Conservation (phyloP, 2,113 vertebrate species). For the Oncorhynchus masou region DNA sequence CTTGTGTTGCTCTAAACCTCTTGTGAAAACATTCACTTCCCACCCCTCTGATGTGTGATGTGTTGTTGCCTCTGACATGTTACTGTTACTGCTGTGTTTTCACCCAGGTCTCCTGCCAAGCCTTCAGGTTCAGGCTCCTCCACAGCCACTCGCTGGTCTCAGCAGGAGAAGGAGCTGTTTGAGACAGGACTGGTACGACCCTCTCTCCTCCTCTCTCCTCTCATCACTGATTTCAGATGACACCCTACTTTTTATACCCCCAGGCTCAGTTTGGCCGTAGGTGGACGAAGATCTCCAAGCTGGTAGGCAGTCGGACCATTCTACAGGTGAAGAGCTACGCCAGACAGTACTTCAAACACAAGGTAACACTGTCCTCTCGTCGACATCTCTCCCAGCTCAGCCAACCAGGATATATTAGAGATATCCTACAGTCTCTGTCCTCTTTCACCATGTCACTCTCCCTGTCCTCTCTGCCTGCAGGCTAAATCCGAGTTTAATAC, state of each 20-base stretch:
- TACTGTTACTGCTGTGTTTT: not conserved
- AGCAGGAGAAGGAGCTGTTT: conserved; percentile 91
- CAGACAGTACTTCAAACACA: conserved; percentile 91
- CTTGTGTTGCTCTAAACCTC: not conserved
- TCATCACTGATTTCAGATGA: not conserved
- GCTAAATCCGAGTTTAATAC: conserved; percentile 68
- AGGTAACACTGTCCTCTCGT: conserved; percentile 72
- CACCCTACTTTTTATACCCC: not conserved
- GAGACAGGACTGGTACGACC: conserved; percentile 87
- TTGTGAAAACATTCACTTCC: too few species aligned
- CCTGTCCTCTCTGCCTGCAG: conserved; percentile 59
- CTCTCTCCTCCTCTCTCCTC: not conserved
- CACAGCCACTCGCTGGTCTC: conserved; percentile 82
- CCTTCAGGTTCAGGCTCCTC: conserved; percentile 61
- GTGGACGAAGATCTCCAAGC: conserved; percentile 93
- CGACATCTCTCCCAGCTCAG: not conserved
- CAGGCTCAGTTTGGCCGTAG: conserved; percentile 90
- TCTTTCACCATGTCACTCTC: conserved; percentile 14
- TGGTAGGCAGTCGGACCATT: conserved; percentile 87
- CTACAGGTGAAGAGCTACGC: conserved; percentile 96
- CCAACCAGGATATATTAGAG: too few species aligned
- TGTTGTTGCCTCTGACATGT: not conserved
- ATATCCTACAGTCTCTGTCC: not conserved
- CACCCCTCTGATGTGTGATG: not conserved
- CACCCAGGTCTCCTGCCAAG: conserved; percentile 72